phyloP scores from a whole-genome alignment of 2,888 invertebrate species.

The Tineola bisselliella region DNA sequence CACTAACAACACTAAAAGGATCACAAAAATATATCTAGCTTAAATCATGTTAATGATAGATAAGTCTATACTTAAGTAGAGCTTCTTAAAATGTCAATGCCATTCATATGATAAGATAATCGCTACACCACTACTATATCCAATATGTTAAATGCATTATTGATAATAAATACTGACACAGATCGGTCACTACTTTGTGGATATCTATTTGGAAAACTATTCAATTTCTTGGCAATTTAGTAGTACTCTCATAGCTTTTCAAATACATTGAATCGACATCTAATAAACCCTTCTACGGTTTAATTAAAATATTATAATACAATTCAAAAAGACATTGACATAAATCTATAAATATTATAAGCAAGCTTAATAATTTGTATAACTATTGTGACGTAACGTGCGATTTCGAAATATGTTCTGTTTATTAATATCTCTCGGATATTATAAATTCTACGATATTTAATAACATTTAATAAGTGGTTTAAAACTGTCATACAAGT shows the following conservation, averaged over 20 bases:
- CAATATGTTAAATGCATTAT: slow-evolving; percentile 2
- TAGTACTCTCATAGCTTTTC: neutral
- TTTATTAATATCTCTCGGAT: neutral
- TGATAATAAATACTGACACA: neutral
- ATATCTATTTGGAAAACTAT: neutral
- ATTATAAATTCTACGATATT: neutral
- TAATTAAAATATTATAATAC: neutral
- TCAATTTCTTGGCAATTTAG: neutral
- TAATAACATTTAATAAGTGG: slow-evolving; percentile 37
- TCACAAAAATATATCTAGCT: slow-evolving; percentile 16
- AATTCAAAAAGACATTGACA: neutral
- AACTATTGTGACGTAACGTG: neutral
- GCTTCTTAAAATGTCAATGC: neutral
- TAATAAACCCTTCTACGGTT: neutral
- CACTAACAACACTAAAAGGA: slow-evolving; percentile 23
- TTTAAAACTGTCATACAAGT: neutral
- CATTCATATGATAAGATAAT: neutral
- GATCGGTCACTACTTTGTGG: neutral
- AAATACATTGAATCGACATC: neutral
- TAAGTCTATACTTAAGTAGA: slow-evolving; percentile 2
- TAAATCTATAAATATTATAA: neutral
- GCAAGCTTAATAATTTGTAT: neutral
- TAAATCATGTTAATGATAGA: slow-evolving; percentile 3
- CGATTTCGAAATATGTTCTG: neutral
- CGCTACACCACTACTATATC: neutral